phyloP scores from a whole-genome alignment of 2,797 vertebrate genomes.

The Karalla daura region DNA sequence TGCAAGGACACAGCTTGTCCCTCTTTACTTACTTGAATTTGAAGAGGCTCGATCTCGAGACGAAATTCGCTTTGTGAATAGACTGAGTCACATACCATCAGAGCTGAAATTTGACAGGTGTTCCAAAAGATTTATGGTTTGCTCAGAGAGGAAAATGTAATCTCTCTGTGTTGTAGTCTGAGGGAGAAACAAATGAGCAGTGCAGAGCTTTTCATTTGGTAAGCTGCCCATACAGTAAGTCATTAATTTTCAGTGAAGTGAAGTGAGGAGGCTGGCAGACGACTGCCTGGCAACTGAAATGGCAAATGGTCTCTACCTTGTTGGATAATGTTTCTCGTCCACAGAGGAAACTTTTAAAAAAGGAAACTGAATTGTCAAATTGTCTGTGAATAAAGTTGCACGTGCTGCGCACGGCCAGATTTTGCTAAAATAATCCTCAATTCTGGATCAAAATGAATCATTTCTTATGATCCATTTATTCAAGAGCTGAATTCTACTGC shows the following conservation, averaged over 20 bases:
- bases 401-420: neutral
- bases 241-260: slow-evolving; percentile 60
- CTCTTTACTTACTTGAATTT: slow-evolving; percentile 28
- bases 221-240: slow-evolving; percentile 46
- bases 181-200: slow-evolving; percentile 50
- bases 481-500: slow-evolving; percentile 2
- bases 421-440: neutral
- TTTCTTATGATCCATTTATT: neutral
- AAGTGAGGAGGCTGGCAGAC: slow-evolving; percentile 22
- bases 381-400: slow-evolving; percentile 9
- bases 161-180: slow-evolving; percentile 44
- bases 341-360: slow-evolving; percentile 21
- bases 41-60: slow-evolving; percentile 15
- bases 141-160: slow-evolving; percentile 49
- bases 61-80: slow-evolving; percentile 35
- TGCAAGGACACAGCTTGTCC: neutral
- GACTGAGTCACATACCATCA: slow-evolving; percentile 30
- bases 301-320: slow-evolving; percentile 25
- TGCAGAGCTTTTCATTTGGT: slow-evolving; percentile 53
- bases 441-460: neutral
- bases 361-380: slow-evolving; percentile 1
- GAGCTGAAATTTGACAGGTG: slow-evolving; percentile 37
- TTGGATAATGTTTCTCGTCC: slow-evolving; percentile 11
- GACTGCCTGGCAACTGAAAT: slow-evolving; percentile 25
- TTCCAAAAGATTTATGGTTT: slow-evolving; percentile 42